Evolutionary conservation across 2,797 vertebrate genomes (phyloP).

Genomic region (Linurgus olivaceus): DNA sequence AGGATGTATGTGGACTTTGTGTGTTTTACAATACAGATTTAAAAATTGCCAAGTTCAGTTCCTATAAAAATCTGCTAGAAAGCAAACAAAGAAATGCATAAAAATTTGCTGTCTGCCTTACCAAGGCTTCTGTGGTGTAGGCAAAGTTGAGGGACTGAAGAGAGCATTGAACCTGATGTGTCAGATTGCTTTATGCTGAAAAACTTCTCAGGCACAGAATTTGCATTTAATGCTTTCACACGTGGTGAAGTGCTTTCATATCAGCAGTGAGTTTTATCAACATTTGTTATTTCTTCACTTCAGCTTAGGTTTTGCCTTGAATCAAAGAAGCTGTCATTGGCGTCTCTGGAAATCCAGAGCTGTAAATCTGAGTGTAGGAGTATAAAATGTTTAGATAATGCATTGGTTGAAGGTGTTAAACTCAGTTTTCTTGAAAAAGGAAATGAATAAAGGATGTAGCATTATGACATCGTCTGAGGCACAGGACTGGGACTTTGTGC

Average conservation of each 20-base stretch:
- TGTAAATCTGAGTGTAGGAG: not conserved
- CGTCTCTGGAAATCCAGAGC: not conserved
- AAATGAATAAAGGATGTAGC: not conserved
- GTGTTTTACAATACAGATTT: not conserved
- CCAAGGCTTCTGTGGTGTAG: not conserved
- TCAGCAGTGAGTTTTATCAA: constrained; percentile 5
- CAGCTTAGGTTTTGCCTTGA: constrained; percentile 16
- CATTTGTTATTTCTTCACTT: constrained; percentile 17
- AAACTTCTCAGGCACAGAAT: not conserved
- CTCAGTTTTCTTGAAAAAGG: not conserved
- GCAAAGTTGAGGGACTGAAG: not conserved
- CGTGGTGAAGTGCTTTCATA: not conserved
- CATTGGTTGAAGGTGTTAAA: not conserved
- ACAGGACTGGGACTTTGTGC: not conserved
- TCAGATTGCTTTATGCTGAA: constrained; percentile 33
- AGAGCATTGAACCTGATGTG: not conserved
- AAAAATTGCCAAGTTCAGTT: not conserved
- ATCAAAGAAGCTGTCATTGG: constrained; percentile 18
- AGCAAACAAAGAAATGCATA: not conserved
- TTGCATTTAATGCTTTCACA: constrained; percentile 35
- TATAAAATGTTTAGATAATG: not conserved
- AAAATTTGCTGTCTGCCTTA: not conserved
- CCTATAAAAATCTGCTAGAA: not conserved
- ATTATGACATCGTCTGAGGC: not conserved
- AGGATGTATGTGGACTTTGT: not conserved